phyloP scores from a whole-genome alignment of 2,797 vertebrate genomes.

The Rhodeus uyekii region DNA sequence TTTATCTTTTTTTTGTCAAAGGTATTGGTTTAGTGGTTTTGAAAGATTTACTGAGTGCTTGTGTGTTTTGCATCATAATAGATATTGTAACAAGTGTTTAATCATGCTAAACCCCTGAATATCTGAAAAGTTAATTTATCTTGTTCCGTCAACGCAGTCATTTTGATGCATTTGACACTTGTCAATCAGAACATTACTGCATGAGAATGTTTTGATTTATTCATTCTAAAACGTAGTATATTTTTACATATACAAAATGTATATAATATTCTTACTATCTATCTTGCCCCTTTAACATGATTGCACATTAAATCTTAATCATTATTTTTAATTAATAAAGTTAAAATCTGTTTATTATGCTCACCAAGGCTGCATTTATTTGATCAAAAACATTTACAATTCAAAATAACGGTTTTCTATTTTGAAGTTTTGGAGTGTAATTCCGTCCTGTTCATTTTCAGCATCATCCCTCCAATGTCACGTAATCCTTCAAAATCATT shows the following conservation, averaged over 20 bases:
- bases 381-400: neutral
- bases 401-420: neutral
- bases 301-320: neutral
- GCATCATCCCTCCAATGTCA: neutral
- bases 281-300: neutral
- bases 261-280: neutral
- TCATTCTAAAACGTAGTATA: neutral
- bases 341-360: neutral
- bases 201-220: neutral
- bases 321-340: neutral
- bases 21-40: neutral
- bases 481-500: neutral
- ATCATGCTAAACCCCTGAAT: constrained; percentile 14
- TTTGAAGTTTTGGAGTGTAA: neutral
- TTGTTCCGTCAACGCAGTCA: neutral
- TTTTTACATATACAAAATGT: neutral
- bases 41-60: neutral
- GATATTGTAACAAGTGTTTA: neutral
- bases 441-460: neutral
- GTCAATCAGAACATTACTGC: neutral
- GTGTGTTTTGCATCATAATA: neutral
- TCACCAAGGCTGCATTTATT: neutral
- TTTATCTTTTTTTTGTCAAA: neutral
- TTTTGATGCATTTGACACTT: constrained; percentile 2
- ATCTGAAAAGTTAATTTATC: neutral